phyloP scores from a whole-genome alignment of 2,797 vertebrate genomes.

The Megaceryle alcyon region DNA sequence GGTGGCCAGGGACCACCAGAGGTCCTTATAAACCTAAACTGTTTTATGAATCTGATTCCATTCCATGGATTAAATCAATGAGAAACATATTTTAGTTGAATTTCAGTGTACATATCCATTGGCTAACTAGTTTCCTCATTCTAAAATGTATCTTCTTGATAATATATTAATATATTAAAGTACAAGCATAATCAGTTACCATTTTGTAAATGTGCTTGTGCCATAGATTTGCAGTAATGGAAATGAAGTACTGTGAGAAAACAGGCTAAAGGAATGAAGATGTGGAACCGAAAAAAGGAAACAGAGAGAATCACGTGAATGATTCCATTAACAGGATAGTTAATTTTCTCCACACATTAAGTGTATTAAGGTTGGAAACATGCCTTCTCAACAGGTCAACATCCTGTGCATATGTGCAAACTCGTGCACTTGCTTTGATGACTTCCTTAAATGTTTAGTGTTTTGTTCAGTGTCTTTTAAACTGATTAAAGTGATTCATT shows the following conservation, averaged over 20 bases:
- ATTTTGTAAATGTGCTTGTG: background rate
- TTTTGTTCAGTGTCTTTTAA: background rate
- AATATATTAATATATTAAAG: background rate
- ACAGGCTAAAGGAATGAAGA: background rate
- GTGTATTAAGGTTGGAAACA: background rate
- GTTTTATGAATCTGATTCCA: background rate
- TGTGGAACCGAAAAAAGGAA: background rate
- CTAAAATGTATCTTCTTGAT: rapidly evolving
- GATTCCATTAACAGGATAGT: background rate
- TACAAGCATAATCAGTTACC: background rate
- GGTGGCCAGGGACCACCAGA: background rate
- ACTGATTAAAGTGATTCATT: background rate
- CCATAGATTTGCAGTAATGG: background rate
- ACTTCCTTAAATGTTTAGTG: background rate
- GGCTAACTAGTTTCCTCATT: background rate
- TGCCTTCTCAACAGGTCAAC: no score
- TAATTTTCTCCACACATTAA: background rate
- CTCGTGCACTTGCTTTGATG: background rate
- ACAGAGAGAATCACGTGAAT: rapidly evolving
- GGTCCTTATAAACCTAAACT: background rate
- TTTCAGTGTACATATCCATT: background rate
- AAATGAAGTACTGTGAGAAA: background rate
- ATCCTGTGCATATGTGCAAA: background rate
- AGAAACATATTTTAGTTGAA: background rate
- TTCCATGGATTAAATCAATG: background rate